These are phyloP conservation scores for Drosophila azteca DNA, from an alignment of 1,140 invertebrate genomes.

Conservation along the genomic window DNA sequence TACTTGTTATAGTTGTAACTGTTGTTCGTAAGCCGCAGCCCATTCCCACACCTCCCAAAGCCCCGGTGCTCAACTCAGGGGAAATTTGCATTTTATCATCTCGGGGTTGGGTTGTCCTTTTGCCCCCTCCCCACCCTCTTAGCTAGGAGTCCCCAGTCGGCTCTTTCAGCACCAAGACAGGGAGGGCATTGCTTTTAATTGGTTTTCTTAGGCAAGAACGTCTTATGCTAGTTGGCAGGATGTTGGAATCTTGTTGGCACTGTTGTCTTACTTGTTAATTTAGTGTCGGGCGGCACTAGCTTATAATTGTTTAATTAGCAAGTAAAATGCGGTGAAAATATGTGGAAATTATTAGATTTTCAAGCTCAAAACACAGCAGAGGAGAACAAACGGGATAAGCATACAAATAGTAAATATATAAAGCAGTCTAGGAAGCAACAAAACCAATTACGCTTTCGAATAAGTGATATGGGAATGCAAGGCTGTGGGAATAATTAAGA, in stretches of 20 bases:
- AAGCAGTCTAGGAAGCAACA: too few relatives aligned
- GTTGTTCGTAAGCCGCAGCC: slow-evolving; percentile 19
- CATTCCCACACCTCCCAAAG: not conserved
- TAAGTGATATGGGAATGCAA: not conserved
- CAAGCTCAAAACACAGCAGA: not conserved
- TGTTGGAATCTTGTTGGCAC: slow-evolving; percentile 20
- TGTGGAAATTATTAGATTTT: slow-evolving; percentile 72
- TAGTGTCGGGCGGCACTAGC: slow-evolving; percentile 59
- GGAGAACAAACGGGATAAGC: not conserved
- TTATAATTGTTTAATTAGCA: slow-evolving; percentile 81
- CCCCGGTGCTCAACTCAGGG: slow-evolving; percentile 51
- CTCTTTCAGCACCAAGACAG: slow-evolving; percentile 46
- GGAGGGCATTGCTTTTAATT: slow-evolving; percentile 77
- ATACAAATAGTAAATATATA: too few relatives aligned
- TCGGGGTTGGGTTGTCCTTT: slow-evolving; percentile 27
- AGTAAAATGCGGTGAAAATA: slow-evolving; percentile 75
- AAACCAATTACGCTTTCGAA: too few relatives aligned
- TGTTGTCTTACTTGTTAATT: slow-evolving; percentile 60
- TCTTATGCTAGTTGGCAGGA: slow-evolving; percentile 17
- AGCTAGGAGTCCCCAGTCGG: slow-evolving; percentile 26
- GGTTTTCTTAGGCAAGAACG: slow-evolving; percentile 64
- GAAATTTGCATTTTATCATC: slow-evolving; percentile 82
- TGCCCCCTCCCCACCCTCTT: not conserved
- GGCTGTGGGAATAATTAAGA: not conserved
- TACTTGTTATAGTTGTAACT: slow-evolving; percentile 52